Percentiles rank a stretch among this genome's conserved stretches.
These are phyloP conservation scores for Leiothrix lutea DNA, from an alignment of 2,113 vertebrate genomes.

Conservation along the genomic window DNA sequence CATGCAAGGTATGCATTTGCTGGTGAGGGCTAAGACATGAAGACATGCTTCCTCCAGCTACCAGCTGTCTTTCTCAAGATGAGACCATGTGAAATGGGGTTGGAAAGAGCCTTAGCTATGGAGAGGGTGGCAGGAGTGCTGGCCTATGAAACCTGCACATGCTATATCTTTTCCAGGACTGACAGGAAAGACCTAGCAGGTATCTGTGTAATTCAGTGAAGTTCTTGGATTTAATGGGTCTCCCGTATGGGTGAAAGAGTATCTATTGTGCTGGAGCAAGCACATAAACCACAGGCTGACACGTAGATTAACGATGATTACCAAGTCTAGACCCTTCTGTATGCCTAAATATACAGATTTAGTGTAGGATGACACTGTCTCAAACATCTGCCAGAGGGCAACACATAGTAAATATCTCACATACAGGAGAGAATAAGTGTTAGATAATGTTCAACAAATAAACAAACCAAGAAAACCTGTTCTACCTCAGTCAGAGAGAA, in stretches of 20 bases:
- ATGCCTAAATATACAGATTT: slow-evolving; percentile 37
- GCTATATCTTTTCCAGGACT: background rate
- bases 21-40: background rate
- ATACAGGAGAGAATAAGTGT: background rate
- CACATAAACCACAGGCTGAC: slow-evolving; percentile 43
- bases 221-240: background rate
- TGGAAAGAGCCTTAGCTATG: background rate
- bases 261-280: background rate
- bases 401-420: slow-evolving; percentile 33
- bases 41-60: background rate
- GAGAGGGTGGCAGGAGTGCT: background rate
- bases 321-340: background rate
- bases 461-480: slow-evolving; percentile 36
- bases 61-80: background rate
- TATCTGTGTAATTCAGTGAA: background rate
- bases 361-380: slow-evolving; percentile 28
- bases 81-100: background rate
- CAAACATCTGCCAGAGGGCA: slow-evolving; percentile 43
- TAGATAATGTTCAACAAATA: slow-evolving; percentile 38
- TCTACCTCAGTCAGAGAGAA: slow-evolving; percentile 16
- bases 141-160: background rate
- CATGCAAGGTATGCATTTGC: background rate
- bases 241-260: slow-evolving; percentile 1
- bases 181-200: background rate
- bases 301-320: slow-evolving; percentile 34